Conservation (phyloP, 2,797 vertebrate species). For the Sus cebifrons region DNA sequence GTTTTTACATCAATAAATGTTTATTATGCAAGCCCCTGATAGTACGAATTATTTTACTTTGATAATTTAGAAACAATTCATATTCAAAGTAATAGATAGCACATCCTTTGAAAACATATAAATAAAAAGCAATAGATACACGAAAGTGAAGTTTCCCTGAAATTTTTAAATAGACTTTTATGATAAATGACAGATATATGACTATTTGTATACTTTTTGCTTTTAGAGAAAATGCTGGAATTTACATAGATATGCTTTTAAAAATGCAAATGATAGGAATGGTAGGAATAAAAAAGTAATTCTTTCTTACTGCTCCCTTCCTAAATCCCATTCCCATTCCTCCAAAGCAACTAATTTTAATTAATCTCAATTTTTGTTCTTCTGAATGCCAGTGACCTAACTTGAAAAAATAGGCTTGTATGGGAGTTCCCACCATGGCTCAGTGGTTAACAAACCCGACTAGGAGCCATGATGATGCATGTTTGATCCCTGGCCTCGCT, state of each 20-base stretch:
- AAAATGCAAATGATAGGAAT: conserved; percentile 46
- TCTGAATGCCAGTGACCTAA: background rate
- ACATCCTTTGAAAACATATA: conserved; percentile 22
- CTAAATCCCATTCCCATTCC: conserved; percentile 21
- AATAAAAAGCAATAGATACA: conserved; percentile 25
- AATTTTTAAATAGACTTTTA: conserved; percentile 53
- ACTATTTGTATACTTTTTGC: background rate
- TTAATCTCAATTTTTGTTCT: conserved; percentile 49
- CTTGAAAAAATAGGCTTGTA: conserved; percentile 21
- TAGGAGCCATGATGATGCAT: too few relatives aligned
- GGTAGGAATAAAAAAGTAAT: conserved; percentile 16
- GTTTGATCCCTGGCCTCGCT: too few relatives aligned
- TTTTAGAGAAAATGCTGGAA: conserved; percentile 23
- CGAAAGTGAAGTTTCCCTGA: background rate
- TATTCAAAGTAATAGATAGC: background rate
- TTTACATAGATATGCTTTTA: background rate
- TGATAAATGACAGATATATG: background rate
- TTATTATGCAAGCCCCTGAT: background rate
- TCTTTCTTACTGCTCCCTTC: background rate
- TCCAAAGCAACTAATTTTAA: conserved; percentile 52
- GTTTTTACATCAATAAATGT: background rate
- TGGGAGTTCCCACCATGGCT: too few relatives aligned
- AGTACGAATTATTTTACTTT: conserved; percentile 40
- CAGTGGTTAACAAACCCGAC: too few relatives aligned
- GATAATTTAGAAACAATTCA: conserved; percentile 12